Evolutionary conservation across 1,140 invertebrate genomes (phyloP), one percentile per base, ranked within the genome.

Genomic region (Kradibia gibbosae): DNA sequence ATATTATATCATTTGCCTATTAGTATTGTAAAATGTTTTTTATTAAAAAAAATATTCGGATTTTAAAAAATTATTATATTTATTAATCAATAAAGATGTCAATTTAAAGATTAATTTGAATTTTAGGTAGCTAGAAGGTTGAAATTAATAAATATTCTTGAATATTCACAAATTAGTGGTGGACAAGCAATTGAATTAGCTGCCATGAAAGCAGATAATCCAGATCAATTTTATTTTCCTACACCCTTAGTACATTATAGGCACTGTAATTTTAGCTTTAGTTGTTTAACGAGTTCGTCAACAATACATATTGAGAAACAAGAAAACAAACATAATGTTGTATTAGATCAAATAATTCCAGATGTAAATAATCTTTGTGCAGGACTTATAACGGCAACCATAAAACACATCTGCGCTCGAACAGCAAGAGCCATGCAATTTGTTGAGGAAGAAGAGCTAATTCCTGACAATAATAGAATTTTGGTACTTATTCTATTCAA

Each of bases 201-300:
- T 55, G 96, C 98, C 10, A 90, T 88, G 72, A 90, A 92, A 87
- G 95, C 96, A 20, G 89, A 87, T 20, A 91, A 98, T 90, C 93
- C 94, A 4, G 84, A 92, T 11, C 90, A 93, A 70, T 97, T 95
- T 91, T 85, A 93, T 25, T 96, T 97, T 87, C 91, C 93, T 10
- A 83, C 92, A 62, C 93, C 94, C 0, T 88, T 96, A 88, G 86
- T 88, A 11, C 91, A 88, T 82, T 92, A 93, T 80, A 91, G 91
- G 85, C 92, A 96, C 87, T 98, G 97, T 87, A 94, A 96, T 88
- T 98, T 98, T 86, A 97, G 96, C 88, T 96, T 98, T 89, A 86
- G 95, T 74, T 96, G 96, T 3, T 84, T 97, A 1, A 95, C 28
- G 95, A 86, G 93, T 92, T 85, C 90, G 87, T 57, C 93, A 11